A percentile compares a stretch with the other conserved stretches of the same genome.
Conservation (phyloP, 2,888 invertebrate genomes). For the Tribolium freemani region DNA sequence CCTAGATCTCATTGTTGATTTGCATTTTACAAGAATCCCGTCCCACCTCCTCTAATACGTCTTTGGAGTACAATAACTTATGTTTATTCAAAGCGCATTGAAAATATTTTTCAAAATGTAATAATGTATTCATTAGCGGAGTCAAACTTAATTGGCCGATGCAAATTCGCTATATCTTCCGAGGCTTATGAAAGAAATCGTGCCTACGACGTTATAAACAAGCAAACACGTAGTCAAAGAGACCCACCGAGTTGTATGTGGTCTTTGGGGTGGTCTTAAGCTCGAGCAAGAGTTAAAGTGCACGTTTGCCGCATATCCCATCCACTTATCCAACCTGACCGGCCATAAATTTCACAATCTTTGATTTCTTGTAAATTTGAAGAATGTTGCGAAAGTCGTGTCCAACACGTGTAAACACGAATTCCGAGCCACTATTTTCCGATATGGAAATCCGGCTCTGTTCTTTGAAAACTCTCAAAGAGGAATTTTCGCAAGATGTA, state of each 20-base stretch:
- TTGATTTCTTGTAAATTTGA: slow-evolving; percentile 21
- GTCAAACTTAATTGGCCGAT: slow-evolving; percentile 47
- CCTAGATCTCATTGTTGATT: slow-evolving; percentile 17
- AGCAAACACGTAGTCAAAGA: slow-evolving; percentile 15
- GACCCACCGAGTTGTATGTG: slow-evolving; percentile 31
- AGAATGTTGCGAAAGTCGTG: slow-evolving; percentile 24
- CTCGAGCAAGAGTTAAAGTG: slow-evolving; percentile 20
- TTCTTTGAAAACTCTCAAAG: slow-evolving; percentile 33
- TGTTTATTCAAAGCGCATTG: slow-evolving; percentile 40
- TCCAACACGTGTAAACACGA: slow-evolving; percentile 27
- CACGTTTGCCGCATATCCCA: slow-evolving; percentile 16
- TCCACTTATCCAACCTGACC: not conserved
- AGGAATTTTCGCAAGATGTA: slow-evolving; percentile 39
- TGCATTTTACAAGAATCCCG: slow-evolving; percentile 32
- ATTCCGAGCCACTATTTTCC: slow-evolving; percentile 25
- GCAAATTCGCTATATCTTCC: no score
- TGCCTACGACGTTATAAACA: slow-evolving; percentile 21
- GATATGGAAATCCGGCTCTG: slow-evolving; percentile 36
- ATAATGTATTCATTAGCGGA: slow-evolving; percentile 47
- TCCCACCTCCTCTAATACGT: slow-evolving; percentile 17
- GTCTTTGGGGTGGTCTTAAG: slow-evolving; percentile 40
- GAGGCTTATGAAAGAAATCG: slow-evolving; percentile 26
- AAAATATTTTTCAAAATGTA: slow-evolving; percentile 29
- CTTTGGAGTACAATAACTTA: slow-evolving; percentile 31
- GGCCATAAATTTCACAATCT: slow-evolving; percentile 14